Evolutionary conservation across 2,797 vertebrate species (phyloP), one percentile per base, ranked within the genome.

Genomic region (Meda fulgida): DNA sequence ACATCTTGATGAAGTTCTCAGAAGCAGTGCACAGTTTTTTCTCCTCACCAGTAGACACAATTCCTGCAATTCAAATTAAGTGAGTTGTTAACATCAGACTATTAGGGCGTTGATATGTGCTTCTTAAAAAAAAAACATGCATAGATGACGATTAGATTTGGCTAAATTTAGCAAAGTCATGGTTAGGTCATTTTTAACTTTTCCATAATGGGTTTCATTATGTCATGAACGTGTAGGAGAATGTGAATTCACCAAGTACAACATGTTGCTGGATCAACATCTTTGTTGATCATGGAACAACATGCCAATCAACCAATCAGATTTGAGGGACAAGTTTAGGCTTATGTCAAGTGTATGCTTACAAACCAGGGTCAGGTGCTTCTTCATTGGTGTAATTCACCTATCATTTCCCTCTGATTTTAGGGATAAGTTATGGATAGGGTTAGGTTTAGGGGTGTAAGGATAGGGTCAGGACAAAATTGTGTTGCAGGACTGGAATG

Each of bases 1-100:
- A 99, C 97, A 99, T 97, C 92, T 96, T 97, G 86, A 93, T 69
- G 92, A 99, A 99, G 91, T 97, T 98, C 89, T 97, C 96, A 72
- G 96, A 95, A 85, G 92, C 92, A 2, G 96, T 96, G 87, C 98
- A 99, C 87, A 99, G 93, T 92, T 96, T 98, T 93, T 93, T 98
- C 88, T 98, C 97, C 80, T 99, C 97, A 86, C 93, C 94, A 90
- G 97, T 92, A 78, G 96, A 95, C 91, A 99, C 97, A 60, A 97
- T 96, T 86, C 98, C 98, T 99, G 90, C 3, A 87, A 66, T 81
- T 16, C 87, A 53, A 86, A 84, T 48, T 5, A 84, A 69, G 11
- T 2, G 5, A 40, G 10, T n/a, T 43, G 11, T 60, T 31, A 16
- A 48, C 13, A 23, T 29, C 40, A 46, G 60, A 46, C 31, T 46